A percentile compares a stretch with the other conserved stretches of the same genome.
phyloP scores from a whole-genome alignment of 1,140 invertebrate species.

The Pantala flavescens region DNA sequence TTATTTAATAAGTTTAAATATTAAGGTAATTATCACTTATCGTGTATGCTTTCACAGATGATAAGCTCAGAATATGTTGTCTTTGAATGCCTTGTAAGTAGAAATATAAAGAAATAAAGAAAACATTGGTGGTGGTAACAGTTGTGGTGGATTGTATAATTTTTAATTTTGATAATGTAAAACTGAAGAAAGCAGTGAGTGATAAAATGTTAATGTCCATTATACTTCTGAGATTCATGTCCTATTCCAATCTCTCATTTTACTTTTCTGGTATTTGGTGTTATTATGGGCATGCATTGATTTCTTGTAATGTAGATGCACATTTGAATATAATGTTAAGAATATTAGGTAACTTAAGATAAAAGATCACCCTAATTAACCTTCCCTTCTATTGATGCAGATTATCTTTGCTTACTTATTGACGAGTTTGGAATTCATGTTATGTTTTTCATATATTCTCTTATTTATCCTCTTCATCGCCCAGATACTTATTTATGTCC shows the following conservation, averaged over 20 bases:
- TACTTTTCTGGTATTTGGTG: background rate
- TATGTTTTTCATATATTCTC: background rate
- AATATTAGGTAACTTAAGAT: background rate
- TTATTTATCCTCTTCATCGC: background rate
- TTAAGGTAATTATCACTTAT: background rate
- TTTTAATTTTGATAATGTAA: background rate
- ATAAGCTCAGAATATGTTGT: background rate
- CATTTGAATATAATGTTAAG: background rate
- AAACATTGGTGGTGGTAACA: background rate
- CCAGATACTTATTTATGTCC: background rate
- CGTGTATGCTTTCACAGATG: constrained; percentile 1
- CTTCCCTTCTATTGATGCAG: background rate
- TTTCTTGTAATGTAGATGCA: background rate
- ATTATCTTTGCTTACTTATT: background rate
- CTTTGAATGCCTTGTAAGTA: constrained; percentile 1
- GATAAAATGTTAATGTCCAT: background rate
- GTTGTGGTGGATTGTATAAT: background rate
- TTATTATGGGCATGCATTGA: background rate
- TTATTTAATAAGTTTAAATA: background rate
- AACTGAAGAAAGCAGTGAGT: background rate
- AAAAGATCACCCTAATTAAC: background rate
- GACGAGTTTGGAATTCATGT: background rate
- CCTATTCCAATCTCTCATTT: background rate
- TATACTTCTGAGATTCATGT: background rate
- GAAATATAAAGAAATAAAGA: background rate